phyloP scores from a whole-genome alignment of 2,888 invertebrate genomes.

The Platerodrilus igneus region DNA sequence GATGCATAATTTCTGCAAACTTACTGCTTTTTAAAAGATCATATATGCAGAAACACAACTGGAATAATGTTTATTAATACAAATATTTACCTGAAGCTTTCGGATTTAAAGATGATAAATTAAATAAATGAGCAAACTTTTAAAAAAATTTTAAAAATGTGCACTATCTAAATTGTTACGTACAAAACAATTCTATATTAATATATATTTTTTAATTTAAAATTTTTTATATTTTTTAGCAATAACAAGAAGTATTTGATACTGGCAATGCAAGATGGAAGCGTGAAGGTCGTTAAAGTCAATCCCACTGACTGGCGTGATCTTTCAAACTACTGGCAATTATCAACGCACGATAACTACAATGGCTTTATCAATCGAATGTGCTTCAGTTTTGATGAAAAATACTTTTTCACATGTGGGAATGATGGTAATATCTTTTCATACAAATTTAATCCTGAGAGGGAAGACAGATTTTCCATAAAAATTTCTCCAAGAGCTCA shows the following conservation, averaged over 20 bases:
- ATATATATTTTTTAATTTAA: constrained; percentile 2
- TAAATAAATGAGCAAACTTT: no score
- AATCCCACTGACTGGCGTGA: constrained; percentile 51
- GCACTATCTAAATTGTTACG: no score
- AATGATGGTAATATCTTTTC: constrained; percentile 75
- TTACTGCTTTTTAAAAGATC: no score
- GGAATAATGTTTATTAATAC: no score
- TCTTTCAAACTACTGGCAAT: constrained; percentile 60
- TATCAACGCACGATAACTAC: constrained; percentile 71
- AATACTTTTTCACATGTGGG: constrained; percentile 58
- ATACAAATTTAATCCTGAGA: constrained; percentile 51
- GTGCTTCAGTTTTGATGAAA: constrained; percentile 58
- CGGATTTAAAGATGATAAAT: no score
- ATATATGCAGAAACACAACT: no score
- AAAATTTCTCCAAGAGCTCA: constrained; percentile 6
- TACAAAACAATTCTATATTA: no score
- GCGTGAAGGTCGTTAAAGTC: constrained; percentile 54
- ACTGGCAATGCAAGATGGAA: constrained; percentile 59
- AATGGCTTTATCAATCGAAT: constrained; percentile 64
- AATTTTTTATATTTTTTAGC: constrained; percentile 38
- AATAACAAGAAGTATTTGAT: constrained; percentile 52
- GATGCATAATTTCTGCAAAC: no score
- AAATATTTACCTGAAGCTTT: no score
- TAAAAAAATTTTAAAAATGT: no score
- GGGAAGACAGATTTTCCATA: constrained; percentile 14